Base-by-base conservation (phyloP, 2,113 vertebrate species). In the Hirundichthys speculiger region DNA sequence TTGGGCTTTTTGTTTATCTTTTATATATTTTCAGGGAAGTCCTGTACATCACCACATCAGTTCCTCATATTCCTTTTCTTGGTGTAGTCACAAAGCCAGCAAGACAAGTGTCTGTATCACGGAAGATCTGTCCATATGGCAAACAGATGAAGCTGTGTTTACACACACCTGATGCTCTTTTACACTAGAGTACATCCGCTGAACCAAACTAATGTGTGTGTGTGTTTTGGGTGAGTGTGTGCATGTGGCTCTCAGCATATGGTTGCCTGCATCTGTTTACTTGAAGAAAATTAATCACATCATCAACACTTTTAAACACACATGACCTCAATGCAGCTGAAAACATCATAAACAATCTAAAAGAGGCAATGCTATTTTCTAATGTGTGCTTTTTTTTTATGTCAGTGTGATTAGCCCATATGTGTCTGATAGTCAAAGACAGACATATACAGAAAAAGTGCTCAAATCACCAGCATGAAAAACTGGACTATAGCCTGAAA, bases 141-240 rank as follows among this genome's bases (percentile, higher is more conserved):
- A 43, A 59, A 77, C n/a, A 34, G 77, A 70, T 42, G 66, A 71
- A 38, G 60, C 54, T 58, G 62, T 88, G 77, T 88, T 87, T 86
- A 80, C 84, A 84, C 73, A 85, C 83, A 87, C 75, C 81, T 69
- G 63, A 52, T 83, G 76, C 71, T 61, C 72, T 70, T 80, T 87
- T 78, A 84, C 78, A 82, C 76, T 77, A 55, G 78, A 84, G 75
- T 77, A 83, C 80, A 84, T 69, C 68, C 43, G 84, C 24, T 60
- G 34, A 67, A 62, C 57, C 42, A 10, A 13, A 15, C 41, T 21
- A 56, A 65, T 69, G 40, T 45, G 51, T 15, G 10, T 51, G 21
- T 55, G 54, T 51, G 51, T 54, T 25, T 59, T 2, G 48, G 46
- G 74, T 49, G 30, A n/a, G 38, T 53, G 64, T 70, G 57, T 61